These are phyloP conservation scores for Rhopalosiphum maidis DNA, from an alignment of 1,140 invertebrate species.

Conservation along the genomic window DNA sequence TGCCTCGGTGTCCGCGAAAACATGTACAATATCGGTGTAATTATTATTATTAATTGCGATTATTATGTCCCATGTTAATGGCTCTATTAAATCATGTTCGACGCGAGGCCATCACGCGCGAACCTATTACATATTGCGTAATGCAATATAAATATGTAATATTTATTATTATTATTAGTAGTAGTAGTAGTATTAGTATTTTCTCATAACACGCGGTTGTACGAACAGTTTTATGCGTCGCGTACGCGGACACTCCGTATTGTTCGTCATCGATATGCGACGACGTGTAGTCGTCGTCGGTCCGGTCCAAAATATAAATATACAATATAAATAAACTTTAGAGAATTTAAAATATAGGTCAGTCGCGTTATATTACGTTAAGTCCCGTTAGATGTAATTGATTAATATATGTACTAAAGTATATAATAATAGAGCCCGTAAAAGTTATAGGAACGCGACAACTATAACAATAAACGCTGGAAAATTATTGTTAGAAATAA, in stretches of 20 bases:
- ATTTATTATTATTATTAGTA: background rate
- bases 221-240: background rate
- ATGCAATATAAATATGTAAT: background rate
- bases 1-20: background rate
- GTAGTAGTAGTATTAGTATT: too few relatives aligned
- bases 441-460: background rate
- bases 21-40: background rate
- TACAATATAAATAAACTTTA: background rate
- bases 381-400: background rate
- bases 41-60: background rate
- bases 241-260: background rate
- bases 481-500: background rate
- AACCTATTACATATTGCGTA: background rate
- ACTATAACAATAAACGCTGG: background rate
- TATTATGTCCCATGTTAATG: background rate
- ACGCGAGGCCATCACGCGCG: background rate
- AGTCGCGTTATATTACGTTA: background rate
- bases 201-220: too few relatives aligned
- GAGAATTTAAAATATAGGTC: background rate
- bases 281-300: background rate
- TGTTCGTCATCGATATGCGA: background rate
- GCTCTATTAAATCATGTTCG: background rate
- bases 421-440: background rate
- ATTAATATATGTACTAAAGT: background rate
- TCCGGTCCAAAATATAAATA: background rate